Evolutionary conservation across 2,113 vertebrate species (phyloP), one percentile per base, ranked within the genome.

Genomic region (Pelobates fuscus): DNA sequence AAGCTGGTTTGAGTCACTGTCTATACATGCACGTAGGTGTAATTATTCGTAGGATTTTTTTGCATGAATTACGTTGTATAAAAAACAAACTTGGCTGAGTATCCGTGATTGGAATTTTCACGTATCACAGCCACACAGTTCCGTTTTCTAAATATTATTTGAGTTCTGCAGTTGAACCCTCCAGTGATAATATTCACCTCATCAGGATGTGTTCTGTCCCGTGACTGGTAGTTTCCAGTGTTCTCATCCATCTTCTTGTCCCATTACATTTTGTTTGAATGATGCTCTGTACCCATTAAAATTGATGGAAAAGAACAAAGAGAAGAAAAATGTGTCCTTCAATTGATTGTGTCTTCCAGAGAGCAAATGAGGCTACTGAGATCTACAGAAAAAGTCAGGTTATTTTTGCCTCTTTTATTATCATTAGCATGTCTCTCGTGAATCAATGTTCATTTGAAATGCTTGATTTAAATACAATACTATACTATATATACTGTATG

Each of bases 181-280:
- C 0, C 46, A 27, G 79, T 83, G 77, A 82, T 82, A 80, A 75
- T 75, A 83, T 68, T 91, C 88, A 87, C 88, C 90, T 92, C 86
- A 84, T 89, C 89, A 85, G 85, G 82, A 88, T 89, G 85, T 88
- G 89, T 91, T 86, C 88, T 89, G 88, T 90, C 88, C 84, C 85
- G 80, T 89, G 91, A 91, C 88, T 85, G 85, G 89, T 87, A 79
- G 79, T 88, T 90, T 87, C 91, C 89, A 90, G 91, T 91, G 88
- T 90, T 87, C 85, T 87, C 93, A 97, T 97, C 92, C 92, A 93
- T 98, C 95, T 95, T 94, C 88, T 90, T 93, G 92, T 93, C 92
- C 89, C 87, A 92, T 94, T 94, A 91, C 87, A 85, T 89, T 91
- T 90, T 87, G 78, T 92, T 88, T 94, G 93, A 95, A 92, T 91